Base-by-base conservation (phyloP, 2,113 vertebrate species). In the Brienomyrus longianalis region DNA sequence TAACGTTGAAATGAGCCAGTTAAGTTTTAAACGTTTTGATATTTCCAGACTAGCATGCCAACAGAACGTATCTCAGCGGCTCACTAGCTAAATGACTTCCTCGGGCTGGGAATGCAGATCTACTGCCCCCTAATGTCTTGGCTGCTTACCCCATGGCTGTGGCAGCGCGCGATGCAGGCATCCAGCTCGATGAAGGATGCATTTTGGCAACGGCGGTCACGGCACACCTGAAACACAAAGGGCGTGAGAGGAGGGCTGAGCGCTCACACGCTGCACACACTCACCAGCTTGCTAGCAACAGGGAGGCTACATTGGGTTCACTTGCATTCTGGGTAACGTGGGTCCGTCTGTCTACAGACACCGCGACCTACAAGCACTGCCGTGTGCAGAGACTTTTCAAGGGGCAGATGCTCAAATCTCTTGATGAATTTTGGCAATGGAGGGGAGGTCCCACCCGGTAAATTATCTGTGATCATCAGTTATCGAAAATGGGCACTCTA, bases 191-290 rank as follows among this genome's bases (percentile, higher is more conserved):
- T 94, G 80, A 97, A 97, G 43, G 97, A 98, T 0, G 95, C 95
- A 35, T 98, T 98, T 91, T 96, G 96, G 92, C 98, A 99, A 31
- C 93, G 95, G 0, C 97, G 95, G 86, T 98, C 97, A 91, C 95
- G 96, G 94, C 98, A 99, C 86, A 99, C 97, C 98, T 99, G 92
- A 1, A 90, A 23, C 27, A 87, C 23, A 39, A 48, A 13, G 43
- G 77, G 77, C 5, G 39, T 39, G 17, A 21, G 77, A 19, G 43
- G 80, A 47, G 11, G 39, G 83, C 9, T 84, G 45, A 84, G 39
- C 2, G 17, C 10, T 48, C 23, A 10, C 21, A 48, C 1, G 23
- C 19, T 8, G 45, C 3, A 47, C 77, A 83, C 10, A 39, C 17
- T 23, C 15, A 83, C 83, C 17, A 19, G 17, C 43, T n/a, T 47